phyloP scores from a whole-genome alignment of 2,888 invertebrate genomes.

The Carterocephalus palaemon region DNA sequence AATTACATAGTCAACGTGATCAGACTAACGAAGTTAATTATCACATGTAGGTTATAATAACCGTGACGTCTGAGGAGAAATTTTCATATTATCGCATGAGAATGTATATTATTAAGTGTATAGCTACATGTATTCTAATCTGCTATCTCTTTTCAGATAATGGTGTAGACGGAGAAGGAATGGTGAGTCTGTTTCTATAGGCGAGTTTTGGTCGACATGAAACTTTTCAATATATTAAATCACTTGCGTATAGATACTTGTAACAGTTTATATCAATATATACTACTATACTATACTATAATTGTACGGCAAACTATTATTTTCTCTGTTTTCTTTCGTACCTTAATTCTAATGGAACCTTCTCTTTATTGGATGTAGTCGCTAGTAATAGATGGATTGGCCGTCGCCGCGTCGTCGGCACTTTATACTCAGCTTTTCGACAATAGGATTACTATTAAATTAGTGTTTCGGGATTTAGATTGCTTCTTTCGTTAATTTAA shows the following conservation, averaged over 20 bases:
- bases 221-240: background rate
- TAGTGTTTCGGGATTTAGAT: too few relatives aligned
- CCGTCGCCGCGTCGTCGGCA: background rate
- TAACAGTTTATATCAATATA: too few relatives aligned
- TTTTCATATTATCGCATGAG: constrained; percentile 14
- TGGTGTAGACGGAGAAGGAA: constrained; percentile 17
- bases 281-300: too few relatives aligned
- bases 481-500: too few relatives aligned
- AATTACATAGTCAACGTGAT: constrained; percentile 6
- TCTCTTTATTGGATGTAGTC: background rate
- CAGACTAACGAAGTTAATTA: constrained; percentile 14
- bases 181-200: constrained; percentile 19
- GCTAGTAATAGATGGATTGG: background rate
- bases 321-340: background rate
- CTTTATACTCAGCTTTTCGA: too few relatives aligned
- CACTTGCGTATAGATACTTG: background rate
- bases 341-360: background rate
- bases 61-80: constrained; percentile 8
- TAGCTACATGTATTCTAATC: constrained; percentile 3
- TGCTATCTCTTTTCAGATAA: constrained; percentile 17
- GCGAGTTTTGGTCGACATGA: background rate
- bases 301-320: background rate
- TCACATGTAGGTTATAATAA: constrained; percentile 6
- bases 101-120: too few relatives aligned
- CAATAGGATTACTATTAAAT: too few relatives aligned